Evolutionary conservation across 2,888 invertebrate species (phyloP).

Genomic region (Furcula furcula): DNA sequence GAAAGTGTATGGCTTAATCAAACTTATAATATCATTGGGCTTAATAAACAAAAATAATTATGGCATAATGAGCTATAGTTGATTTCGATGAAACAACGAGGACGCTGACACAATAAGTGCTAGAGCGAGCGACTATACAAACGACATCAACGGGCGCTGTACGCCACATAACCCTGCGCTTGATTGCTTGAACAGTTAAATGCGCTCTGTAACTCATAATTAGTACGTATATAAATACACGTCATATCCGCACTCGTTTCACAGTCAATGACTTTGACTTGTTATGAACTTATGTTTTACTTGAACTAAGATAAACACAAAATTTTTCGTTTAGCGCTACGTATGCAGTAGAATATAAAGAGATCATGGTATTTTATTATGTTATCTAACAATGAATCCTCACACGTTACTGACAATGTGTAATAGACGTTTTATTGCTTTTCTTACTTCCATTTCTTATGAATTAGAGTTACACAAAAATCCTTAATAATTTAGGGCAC

Average conservation of each 20-base stretch:
- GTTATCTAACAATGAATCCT: slow-evolving; percentile 4
- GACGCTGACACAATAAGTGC: slow-evolving; percentile 10
- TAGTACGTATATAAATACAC: slow-evolving; percentile 22
- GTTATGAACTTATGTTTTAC: slow-evolving; percentile 13
- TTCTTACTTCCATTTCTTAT: too few relatives aligned
- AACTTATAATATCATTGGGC: too few relatives aligned
- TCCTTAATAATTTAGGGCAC: too few relatives aligned
- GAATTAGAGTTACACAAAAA: too few relatives aligned
- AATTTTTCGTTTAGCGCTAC: slow-evolving; percentile 1
- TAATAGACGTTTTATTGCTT: too few relatives aligned
- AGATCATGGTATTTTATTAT: not conserved
- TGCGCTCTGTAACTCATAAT: slow-evolving; percentile 24
- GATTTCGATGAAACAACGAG: not conserved
- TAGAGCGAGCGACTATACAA: slow-evolving; percentile 47
- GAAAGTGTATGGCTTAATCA: too few relatives aligned
- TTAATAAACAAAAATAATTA: too few relatives aligned
- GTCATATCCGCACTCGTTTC: slow-evolving; percentile 18
- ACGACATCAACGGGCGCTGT: slow-evolving; percentile 73
- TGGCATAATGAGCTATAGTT: not conserved
- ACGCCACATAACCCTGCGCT: slow-evolving; percentile 28
- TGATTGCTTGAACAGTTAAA: slow-evolving; percentile 31
- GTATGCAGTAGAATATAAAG: slow-evolving; percentile 3
- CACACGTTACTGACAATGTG: slow-evolving; percentile 2
- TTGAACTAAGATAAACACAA: slow-evolving; percentile 4
- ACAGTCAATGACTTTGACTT: slow-evolving; percentile 28